Percentiles rank a stretch among this genome's conserved stretches.
Conservation (phyloP, 2,888 invertebrate genomes). For the Trissonchulus sp. region DNA sequence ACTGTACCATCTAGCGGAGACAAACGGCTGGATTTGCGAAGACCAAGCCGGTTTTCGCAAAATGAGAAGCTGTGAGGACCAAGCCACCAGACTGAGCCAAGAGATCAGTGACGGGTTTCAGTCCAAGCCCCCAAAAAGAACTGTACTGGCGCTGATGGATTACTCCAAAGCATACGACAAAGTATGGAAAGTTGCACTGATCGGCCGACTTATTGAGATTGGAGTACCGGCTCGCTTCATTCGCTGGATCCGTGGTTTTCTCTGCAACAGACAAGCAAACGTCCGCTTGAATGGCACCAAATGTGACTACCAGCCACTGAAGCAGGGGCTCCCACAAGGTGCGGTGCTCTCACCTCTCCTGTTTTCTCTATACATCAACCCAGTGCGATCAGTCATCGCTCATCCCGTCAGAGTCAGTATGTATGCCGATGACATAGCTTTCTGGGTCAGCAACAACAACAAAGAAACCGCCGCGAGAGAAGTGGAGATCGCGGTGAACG, state of each 20-base stretch:
- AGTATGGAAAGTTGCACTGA: too few species aligned
- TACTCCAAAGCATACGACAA: not conserved
- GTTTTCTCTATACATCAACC: not conserved
- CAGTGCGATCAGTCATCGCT: not conserved
- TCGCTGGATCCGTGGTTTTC: not conserved
- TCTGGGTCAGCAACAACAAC: not conserved
- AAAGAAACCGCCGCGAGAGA: not conserved
- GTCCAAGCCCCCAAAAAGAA: conserved; percentile 4
- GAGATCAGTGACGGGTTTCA: too few species aligned
- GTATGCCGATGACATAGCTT: not conserved
- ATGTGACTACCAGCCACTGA: not conserved
- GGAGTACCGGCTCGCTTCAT: not conserved
- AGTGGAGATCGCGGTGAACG: not conserved
- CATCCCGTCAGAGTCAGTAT: not conserved
- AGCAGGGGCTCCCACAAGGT: not conserved
- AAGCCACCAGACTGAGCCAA: too few species aligned
- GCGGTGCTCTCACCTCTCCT: not conserved
- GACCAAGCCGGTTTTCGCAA: not conserved
- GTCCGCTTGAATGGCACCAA: not conserved
- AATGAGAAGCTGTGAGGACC: not conserved
- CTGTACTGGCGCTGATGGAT: conserved; percentile 5
- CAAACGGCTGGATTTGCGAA: conserved; percentile 1
- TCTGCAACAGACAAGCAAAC: not conserved
- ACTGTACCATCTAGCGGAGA: not conserved
- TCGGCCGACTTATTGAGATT: not conserved